Conservation (phyloP, 2,113 vertebrate genomes). For the Seriola rivoliana region DNA sequence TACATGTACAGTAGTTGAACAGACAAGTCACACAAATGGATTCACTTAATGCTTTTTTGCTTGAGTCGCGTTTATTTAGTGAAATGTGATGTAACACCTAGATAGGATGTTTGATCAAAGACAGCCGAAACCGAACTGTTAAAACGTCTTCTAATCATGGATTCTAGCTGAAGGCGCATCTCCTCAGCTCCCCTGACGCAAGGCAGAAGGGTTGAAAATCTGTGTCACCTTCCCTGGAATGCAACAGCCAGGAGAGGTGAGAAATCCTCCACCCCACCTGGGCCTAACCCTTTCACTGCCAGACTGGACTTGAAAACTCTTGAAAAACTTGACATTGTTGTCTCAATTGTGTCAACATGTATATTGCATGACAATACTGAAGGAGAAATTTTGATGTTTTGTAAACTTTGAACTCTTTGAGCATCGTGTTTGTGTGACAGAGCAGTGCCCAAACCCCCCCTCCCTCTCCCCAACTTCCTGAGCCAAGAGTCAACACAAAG, state of each 20-base stretch:
- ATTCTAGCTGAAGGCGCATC: constrained; percentile 51
- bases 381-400: constrained; percentile 84
- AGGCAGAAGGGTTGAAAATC: constrained; percentile 60
- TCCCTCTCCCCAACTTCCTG: constrained; percentile 56
- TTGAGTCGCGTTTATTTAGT: constrained; percentile 81
- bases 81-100: constrained; percentile 79
- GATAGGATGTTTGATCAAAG: constrained; percentile 75
- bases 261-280: constrained; percentile 35
- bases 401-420: constrained; percentile 80
- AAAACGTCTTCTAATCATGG: constrained; percentile 44
- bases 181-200: constrained; percentile 36
- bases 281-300: constrained; percentile 75
- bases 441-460: constrained; percentile 52
- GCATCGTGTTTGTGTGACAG: constrained; percentile 81
- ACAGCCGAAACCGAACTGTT: constrained; percentile 51
- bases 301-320: constrained; percentile 69
- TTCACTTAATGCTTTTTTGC: constrained; percentile 72
- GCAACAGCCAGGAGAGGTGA: constrained; percentile 47
- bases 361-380: constrained; percentile 86
- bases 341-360: constrained; percentile 82
- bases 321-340: constrained; percentile 66
- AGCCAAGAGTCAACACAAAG: constrained; percentile 49
- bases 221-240: constrained; percentile 49
- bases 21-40: constrained; percentile 70
- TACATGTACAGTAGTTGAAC: constrained; percentile 73